Evolutionary conservation across 2,797 vertebrate genomes (phyloP), one percentile per base, ranked within the genome.

Genomic region (Mallotus villosus): DNA sequence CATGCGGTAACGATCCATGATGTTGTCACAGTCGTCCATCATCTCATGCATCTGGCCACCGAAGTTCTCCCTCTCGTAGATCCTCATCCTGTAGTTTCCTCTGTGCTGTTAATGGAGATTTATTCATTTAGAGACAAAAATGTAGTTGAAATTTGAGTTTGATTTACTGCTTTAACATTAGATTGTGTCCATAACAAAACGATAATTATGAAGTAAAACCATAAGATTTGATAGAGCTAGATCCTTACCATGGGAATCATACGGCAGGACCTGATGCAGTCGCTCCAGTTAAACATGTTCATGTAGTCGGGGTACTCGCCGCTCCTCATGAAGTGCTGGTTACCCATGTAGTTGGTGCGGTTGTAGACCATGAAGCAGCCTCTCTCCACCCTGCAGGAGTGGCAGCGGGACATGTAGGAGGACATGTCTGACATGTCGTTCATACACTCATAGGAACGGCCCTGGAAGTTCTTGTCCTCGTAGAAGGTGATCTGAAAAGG

Each of bases 341-440:
- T 85, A 4, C 85, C 85, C 82, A 78, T 85, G 78, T 62, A 85
- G 77, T 87, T 82, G 76, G 77, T 59, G 70, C 82, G 80, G 66
- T 87, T 83, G 53, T 85, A 85, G 53, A 85, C 78, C 82, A 87
- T 80, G 82, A 87, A 81, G 77, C 85, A 87, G 74, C 83, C 85
- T 11, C 78, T 75, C 80, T 87, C 85, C 75, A 85, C 85, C 73
- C 74, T 78, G 78, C 85, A 86, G 78, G 85, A 86, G 61, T 85
- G 83, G 63, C 85, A 87, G 77, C 75, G 80, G 74, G 74, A 84
- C 79, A 87, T 59, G 79, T 79, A 85, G 79, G 85, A 84, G 1
- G 83, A 84, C 74, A 85, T 79, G 76, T 87, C 85, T 1, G 82
- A 68, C 0, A 70, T 85, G 78, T 87, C 84, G 1, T 75, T 73